These are phyloP conservation scores for Neoaliturus tenellus DNA, from an alignment of 2,888 invertebrate genomes.

Conservation along the genomic window DNA sequence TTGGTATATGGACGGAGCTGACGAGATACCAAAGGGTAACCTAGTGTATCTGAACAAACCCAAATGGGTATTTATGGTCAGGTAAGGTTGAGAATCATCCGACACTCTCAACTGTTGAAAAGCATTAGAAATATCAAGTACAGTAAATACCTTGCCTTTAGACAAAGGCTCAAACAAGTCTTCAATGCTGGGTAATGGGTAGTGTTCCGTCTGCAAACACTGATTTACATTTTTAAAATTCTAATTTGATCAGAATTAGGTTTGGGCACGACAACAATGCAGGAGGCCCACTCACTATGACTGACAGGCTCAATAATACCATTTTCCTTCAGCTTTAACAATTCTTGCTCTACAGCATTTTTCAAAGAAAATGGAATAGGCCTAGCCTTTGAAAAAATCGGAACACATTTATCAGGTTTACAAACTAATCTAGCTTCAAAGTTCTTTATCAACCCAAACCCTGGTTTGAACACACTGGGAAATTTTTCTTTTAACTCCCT, in stretches of 20 bases:
- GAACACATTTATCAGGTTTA: background rate
- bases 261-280: background rate
- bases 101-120: background rate
- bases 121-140: background rate
- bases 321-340: background rate
- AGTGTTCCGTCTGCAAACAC: background rate
- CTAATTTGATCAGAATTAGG: background rate
- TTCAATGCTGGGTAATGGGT: background rate
- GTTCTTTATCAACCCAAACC: too few relatives aligned
- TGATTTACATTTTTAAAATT: background rate
- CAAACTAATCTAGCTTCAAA: too few relatives aligned
- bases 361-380: background rate
- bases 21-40: slow-evolving; percentile 70
- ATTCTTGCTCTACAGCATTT: background rate
- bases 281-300: background rate
- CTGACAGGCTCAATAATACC: slow-evolving; percentile 3
- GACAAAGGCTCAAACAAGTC: background rate
- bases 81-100: background rate
- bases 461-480: too few relatives aligned
- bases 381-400: too few relatives aligned
- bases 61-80: slow-evolving; percentile 64
- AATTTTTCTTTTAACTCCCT: too few relatives aligned
- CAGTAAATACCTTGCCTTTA: slow-evolving; percentile 10
- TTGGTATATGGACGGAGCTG: slow-evolving; percentile 70
- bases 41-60: slow-evolving; percentile 69